phyloP scores from a whole-genome alignment of 2,113 vertebrate species.

The Prietella phreatophila region DNA sequence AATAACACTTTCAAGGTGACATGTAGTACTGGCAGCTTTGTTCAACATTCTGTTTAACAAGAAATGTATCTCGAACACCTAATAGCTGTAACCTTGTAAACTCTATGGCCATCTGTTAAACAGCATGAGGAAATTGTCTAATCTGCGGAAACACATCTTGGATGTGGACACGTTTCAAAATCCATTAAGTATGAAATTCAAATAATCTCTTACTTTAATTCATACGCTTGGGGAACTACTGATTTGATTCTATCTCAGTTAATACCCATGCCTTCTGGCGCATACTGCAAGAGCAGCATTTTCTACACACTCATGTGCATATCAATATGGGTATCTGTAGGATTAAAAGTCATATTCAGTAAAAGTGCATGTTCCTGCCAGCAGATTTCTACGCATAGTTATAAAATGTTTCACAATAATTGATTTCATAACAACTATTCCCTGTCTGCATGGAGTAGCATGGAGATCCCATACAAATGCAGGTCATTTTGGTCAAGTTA shows the following conservation, averaged over 20 bases:
- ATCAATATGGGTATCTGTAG: background rate
- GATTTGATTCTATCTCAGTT: conserved; percentile 58
- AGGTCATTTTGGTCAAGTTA: background rate
- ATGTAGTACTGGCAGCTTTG: conserved; percentile 4
- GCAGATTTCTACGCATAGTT: background rate
- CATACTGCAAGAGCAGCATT: background rate
- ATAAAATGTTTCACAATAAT: conserved; percentile 48
- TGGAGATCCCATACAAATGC: background rate
- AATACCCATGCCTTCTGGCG: conserved; percentile 51
- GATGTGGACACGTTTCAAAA: conserved; percentile 27
- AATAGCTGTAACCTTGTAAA: background rate
- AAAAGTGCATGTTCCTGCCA: background rate
- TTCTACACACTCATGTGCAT: background rate
- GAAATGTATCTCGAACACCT: background rate
- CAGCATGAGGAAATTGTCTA: conserved; percentile 16
- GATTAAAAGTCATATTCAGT: background rate
- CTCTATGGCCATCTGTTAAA: background rate
- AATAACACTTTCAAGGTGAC: conserved; percentile 57
- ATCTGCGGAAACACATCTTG: background rate
- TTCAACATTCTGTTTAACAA: background rate
- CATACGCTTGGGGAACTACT: conserved; percentile 44
- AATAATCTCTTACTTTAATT: conserved; percentile 16
- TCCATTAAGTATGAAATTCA: conserved; percentile 6
- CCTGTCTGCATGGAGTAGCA: background rate
- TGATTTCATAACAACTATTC: background rate